phyloP scores from a whole-genome alignment of 2,797 vertebrate species.

The Mus minutoides region DNA sequence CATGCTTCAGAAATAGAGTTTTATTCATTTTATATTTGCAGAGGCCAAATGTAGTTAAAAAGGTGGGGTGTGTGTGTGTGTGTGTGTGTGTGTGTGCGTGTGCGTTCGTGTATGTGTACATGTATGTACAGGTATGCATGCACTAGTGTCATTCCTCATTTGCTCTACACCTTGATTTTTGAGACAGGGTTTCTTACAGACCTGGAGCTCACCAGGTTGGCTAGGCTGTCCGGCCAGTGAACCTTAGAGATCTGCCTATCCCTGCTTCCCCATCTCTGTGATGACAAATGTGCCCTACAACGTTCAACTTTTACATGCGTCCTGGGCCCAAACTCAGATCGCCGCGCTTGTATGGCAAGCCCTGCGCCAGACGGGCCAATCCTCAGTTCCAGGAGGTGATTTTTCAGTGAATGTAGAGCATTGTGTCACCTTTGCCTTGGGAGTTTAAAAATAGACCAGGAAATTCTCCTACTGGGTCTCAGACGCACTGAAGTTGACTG shows the following conservation, averaged over 20 bases:
- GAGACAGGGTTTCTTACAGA: neutral
- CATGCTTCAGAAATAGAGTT: neutral
- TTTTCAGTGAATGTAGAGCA: conserved; percentile 70
- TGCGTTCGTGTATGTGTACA: too few relatives aligned
- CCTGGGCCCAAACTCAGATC: neutral
- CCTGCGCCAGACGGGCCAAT: neutral
- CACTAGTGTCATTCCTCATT: neutral
- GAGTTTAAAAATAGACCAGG: conserved; percentile 73
- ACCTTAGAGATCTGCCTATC: too few relatives aligned
- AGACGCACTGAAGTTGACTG: neutral
- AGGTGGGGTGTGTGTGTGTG: neutral
- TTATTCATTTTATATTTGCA: neutral
- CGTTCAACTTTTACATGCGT: neutral
- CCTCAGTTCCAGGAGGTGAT: neutral
- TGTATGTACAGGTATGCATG: neutral
- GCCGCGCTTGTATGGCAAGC: neutral
- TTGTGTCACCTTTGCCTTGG: conserved; percentile 59
- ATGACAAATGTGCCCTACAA: neutral
- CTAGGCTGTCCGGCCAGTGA: neutral
- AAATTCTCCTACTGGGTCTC: conserved; percentile 59
- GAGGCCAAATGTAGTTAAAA: neutral
- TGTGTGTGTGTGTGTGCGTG: neutral
- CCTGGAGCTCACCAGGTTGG: neutral
- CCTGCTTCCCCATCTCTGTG: neutral
- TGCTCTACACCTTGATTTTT: neutral